These are phyloP conservation scores for Platysteira castanea DNA, from an alignment of 2,113 vertebrate genomes.

Conservation along the genomic window DNA sequence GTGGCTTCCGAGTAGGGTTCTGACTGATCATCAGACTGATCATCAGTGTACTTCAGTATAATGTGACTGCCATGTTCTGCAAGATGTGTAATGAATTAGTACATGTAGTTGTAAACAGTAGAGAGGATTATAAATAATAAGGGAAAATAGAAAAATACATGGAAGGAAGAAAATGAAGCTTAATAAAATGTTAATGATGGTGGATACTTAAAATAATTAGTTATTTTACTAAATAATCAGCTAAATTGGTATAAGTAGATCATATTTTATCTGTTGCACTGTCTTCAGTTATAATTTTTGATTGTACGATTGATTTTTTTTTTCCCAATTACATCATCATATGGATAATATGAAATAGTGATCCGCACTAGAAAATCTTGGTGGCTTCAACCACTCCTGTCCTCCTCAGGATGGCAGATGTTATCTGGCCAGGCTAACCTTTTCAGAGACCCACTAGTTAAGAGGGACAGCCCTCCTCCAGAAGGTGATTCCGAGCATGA, in stretches of 20 bases:
- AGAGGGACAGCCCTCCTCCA: not conserved
- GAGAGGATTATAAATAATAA: not conserved
- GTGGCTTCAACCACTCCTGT: not conserved
- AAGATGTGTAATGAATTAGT: not conserved
- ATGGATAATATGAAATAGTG: not conserved
- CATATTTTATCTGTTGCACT: not conserved
- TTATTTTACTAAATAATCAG: not conserved
- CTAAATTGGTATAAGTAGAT: not conserved
- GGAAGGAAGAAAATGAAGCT: not conserved
- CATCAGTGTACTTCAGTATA: not conserved
- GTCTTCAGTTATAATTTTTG: not conserved
- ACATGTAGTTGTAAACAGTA: not conserved
- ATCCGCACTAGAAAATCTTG: not conserved
- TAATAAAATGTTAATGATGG: not conserved
- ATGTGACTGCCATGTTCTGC: not conserved
- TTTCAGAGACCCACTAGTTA: not conserved
- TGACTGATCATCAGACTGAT: not conserved
- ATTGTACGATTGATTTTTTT: not conserved
- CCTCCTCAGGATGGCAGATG: not conserved
- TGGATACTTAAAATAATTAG: not conserved
- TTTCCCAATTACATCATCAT: not conserved
- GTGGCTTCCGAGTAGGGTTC: not conserved
- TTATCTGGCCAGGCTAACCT: not conserved
- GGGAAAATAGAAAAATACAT: not conserved
- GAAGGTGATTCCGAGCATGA: not conserved